Evolutionary conservation across 2,888 invertebrate genomes (phyloP).

Genomic region (Lithophane socia): DNA sequence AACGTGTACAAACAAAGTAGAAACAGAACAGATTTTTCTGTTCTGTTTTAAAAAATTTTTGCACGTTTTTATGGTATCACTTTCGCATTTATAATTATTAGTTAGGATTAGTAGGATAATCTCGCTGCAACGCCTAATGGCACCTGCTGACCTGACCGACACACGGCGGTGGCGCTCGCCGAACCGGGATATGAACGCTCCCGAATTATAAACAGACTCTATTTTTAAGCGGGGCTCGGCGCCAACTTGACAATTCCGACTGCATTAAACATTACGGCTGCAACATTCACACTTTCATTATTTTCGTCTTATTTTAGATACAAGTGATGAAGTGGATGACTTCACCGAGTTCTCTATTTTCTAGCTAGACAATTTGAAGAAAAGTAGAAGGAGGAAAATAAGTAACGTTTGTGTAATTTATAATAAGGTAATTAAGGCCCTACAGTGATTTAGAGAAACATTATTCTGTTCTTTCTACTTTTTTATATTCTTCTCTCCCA

Average conservation of each 20-base stretch:
- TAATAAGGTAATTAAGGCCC: too few relatives aligned
- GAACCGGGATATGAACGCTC: conserved; percentile 38
- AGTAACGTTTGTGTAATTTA: neutral
- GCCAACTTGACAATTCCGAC: conserved; percentile 69
- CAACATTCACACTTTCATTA: conserved; percentile 39
- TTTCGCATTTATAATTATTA: too few relatives aligned
- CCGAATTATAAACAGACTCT: conserved; percentile 71
- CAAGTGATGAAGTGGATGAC: neutral
- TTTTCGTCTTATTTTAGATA: conserved; percentile 30
- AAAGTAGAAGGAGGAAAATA: neutral
- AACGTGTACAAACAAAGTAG: too few relatives aligned
- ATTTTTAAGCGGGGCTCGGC: conserved; percentile 68
- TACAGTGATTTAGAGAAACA: neutral
- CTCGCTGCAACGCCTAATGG: neutral
- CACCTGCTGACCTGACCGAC: neutral
- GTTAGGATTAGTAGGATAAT: neutral
- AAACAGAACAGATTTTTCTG: too few relatives aligned
- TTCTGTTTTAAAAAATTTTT: too few relatives aligned
- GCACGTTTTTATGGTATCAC: too few relatives aligned
- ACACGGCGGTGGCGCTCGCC: neutral
- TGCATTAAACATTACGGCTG: conserved; percentile 61
- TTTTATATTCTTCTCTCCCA: too few relatives aligned
- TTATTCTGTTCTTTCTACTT: neutral
- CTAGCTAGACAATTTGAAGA: neutral
- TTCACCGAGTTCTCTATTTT: neutral